phyloP scores from a whole-genome alignment of 2,113 vertebrate genomes.

The Tragelaphus strepsiceros region DNA sequence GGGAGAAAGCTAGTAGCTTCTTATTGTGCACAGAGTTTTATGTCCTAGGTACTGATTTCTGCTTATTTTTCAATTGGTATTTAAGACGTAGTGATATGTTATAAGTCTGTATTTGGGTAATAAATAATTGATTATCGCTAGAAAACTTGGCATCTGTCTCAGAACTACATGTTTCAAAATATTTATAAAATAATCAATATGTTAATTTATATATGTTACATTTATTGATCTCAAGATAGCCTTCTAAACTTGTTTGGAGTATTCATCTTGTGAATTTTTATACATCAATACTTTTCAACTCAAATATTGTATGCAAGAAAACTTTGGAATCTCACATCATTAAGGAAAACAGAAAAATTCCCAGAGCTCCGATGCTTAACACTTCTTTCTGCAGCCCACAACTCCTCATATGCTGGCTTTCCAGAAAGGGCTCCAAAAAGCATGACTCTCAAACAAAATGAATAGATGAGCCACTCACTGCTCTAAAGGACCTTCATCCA shows the following conservation, averaged over 20 bases:
- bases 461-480: background rate
- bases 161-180: background rate
- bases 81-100: background rate
- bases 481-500: background rate
- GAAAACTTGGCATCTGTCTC: background rate
- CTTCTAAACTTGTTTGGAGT: background rate
- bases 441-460: background rate
- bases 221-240: background rate
- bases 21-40: background rate
- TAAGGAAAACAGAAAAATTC: background rate
- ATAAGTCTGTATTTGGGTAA: background rate
- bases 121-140: background rate
- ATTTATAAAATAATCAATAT: background rate
- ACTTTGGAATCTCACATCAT: background rate
- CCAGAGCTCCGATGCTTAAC: background rate
- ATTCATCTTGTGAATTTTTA: background rate
- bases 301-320: background rate
- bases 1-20: background rate
- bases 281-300: background rate
- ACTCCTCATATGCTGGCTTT: background rate
- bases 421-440: background rate
- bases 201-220: background rate
- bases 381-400: background rate
- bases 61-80: background rate
- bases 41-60: background rate